Percentiles rank a stretch among this genome's conserved stretches.
phyloP scores from a whole-genome alignment of 1,140 invertebrate genomes.

The Pogonomyrmex barbatus region DNA sequence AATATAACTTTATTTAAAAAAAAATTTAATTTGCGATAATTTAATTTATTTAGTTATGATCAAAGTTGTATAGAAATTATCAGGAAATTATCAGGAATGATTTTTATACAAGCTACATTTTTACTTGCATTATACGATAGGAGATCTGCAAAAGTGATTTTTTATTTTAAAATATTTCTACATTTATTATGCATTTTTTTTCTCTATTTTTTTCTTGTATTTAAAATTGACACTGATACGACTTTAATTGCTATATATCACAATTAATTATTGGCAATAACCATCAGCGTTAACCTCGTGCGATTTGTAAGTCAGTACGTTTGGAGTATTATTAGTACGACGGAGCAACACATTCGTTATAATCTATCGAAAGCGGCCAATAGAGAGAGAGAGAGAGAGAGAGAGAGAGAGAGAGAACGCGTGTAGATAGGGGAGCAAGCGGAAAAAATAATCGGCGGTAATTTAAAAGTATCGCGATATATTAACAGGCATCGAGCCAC shows the following conservation, averaged over 20 bases:
- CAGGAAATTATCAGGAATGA: background rate
- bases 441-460: constrained; percentile 63
- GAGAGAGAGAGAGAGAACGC: constrained; percentile 27
- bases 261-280: background rate
- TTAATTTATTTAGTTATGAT: background rate
- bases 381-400: constrained; percentile 14
- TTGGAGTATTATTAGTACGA: constrained; percentile 70
- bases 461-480: constrained; percentile 56
- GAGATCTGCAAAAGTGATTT: background rate
- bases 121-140: background rate
- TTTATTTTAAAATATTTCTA: background rate
- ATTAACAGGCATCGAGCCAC: constrained; percentile 45
- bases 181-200: too few species aligned
- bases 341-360: constrained; percentile 64
- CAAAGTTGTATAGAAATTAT: background rate
- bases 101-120: background rate
- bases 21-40: background rate
- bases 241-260: background rate
- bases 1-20: background rate
- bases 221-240: background rate
- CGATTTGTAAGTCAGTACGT: constrained; percentile 25
- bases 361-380: constrained; percentile 68
- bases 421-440: constrained; percentile 62
- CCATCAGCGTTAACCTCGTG: background rate
- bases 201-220: background rate